Evolutionary conservation across 2,888 invertebrate genomes (phyloP).

Genomic region (Erpobdella octoculata): DNA sequence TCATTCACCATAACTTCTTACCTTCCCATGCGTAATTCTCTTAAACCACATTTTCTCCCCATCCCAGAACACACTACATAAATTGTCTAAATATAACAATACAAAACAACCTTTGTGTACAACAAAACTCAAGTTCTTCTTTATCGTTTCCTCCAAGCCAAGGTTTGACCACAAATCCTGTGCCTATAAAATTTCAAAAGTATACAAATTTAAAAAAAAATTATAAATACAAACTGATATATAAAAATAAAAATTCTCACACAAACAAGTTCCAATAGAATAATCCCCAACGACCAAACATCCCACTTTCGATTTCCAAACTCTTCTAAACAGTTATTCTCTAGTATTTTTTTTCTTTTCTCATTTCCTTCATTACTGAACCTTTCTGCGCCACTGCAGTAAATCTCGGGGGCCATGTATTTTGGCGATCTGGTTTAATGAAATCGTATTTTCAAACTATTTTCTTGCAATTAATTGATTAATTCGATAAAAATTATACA

Average conservation of each 20-base stretch:
- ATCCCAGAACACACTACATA: too few species aligned
- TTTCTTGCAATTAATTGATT: background rate
- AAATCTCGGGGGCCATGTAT: constrained; percentile 51
- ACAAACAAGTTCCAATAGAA: constrained; percentile 62
- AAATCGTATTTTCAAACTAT: background rate
- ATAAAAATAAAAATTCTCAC: background rate
- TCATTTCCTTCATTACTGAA: background rate
- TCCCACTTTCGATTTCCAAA: constrained; percentile 69
- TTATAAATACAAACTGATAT: too few species aligned
- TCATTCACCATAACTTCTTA: too few species aligned
- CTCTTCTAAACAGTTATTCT: constrained; percentile 35
- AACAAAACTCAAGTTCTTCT: constrained; percentile 40
- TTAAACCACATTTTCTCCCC: too few species aligned
- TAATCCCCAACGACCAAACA: constrained; percentile 87
- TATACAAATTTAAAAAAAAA: background rate
- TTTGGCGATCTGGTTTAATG: constrained; percentile 42
- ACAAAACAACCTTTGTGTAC: background rate
- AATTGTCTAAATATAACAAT: background rate
- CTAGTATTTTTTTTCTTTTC: background rate
- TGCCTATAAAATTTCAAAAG: constrained; percentile 40
- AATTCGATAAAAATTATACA: background rate
- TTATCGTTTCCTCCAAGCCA: constrained; percentile 41
- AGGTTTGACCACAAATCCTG: constrained; percentile 43
- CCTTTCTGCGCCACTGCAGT: constrained; percentile 39
- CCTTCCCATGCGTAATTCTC: too few species aligned